Base-by-base conservation (phyloP, 2,113 vertebrate genomes). In the Paradoxurus hermaphroditus region DNA sequence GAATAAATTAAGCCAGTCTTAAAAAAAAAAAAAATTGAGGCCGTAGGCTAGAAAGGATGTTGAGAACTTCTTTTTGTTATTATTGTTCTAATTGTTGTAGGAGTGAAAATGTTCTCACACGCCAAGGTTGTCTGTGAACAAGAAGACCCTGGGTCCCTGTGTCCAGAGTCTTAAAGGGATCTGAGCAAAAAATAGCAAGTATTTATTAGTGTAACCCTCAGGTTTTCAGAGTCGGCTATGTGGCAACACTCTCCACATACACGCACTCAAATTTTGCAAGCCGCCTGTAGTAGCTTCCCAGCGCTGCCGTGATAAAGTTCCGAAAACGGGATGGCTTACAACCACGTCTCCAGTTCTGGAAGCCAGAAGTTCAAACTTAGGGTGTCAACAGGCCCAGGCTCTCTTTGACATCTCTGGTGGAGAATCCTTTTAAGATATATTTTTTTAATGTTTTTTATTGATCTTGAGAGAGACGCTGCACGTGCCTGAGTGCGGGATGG, bases 1-100 rank as follows among this genome's bases (percentile, higher is more conserved):
- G 84, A 92, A 95, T 90, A 95, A 94, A 97, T 96, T 86, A 93
- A 91, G 11, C 75, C 34, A n/a, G 36, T 79, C 59, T 95, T 93
- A n/a, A 65, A 82, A 67, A 95, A 51, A 8, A 67, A 81, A 67
- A 77, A 29, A 91, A 87, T 79, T 81, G 88, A 94, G 39, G 8
- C 65, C 63, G 3, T 36, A 78, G 84, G 73, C 87, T 91, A 88
- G 53, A 53, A 65, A 92, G 73, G 82, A 89, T 73, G 67, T 39
- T 83, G 88, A 88, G 46, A 63, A 72, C 8, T 75, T 87, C 63
- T 53, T 93, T 88, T 78, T 78, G 49, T 65, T 86, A n/a, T 51
- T 90, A 53, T 85, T 93, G 31, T 49, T 83, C 67, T 86, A 86
- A 86, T 67, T 36, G 18, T 73, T 73, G 0, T 18, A 82, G 73